Evolutionary conservation across 1,140 invertebrate species (phyloP), one percentile per base, ranked within the genome.

Genomic region (Glossosoma conforme): DNA sequence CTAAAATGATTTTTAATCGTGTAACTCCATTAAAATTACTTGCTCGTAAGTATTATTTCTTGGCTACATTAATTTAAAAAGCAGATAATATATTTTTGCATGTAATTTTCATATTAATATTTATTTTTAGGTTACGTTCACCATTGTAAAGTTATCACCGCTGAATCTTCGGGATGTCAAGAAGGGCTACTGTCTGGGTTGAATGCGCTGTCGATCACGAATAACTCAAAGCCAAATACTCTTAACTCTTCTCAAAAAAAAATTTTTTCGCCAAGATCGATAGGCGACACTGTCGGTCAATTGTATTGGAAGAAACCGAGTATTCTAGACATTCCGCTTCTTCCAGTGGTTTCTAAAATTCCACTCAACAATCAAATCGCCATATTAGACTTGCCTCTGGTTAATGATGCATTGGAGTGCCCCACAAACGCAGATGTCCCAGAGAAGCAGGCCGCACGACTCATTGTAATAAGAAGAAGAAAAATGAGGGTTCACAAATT

Each of bases 401-500:
- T 19, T 24, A 38, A 54, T 21, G 41, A 45, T 14, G 14, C 35
- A 28, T 11, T 58, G 11, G 56, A 58, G 41, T 58, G 56, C 32
- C 72, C 72, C 6, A 53, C 68, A 1, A 44, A 63, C 4, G 50
- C 57, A 8, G 56, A 65, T 36, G 22, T 30, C 13, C 66, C 67
- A 22, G 70, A 75, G 40, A 89, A 85, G 61, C 77, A 84, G 61
- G 88, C 89, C 0, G 78, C 76, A 1, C 70, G 84, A 40, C 63
- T 92, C 25, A 85, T 92, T 60, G 81, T 85, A 0, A 91, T 92
- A 35, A 77, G 90, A 30, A 74, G 80, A 35, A 80, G 77, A 25
- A 94, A 93, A 70, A 92, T 94, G 84, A 90, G 85, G 62, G 88
- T 84, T 61, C 90, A 93, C 61, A 89, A 92, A 64, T 71, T 86